A percentile compares a stretch with the other conserved stretches of the same genome.
These are phyloP conservation scores for Nerophis lumbriciformis DNA, from an alignment of 2,113 vertebrate species.

Conservation along the genomic window DNA sequence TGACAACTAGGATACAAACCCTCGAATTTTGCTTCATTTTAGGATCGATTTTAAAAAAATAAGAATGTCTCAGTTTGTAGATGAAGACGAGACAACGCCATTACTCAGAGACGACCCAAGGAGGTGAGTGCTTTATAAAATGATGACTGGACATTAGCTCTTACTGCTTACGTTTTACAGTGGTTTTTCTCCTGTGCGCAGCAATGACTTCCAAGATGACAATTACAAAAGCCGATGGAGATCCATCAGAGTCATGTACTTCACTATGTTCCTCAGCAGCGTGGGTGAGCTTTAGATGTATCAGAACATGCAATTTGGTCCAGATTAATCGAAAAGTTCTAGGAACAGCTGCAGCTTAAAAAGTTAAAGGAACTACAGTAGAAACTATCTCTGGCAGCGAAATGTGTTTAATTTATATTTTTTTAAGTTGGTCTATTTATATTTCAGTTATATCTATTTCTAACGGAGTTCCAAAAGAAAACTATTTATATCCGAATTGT, in stretches of 20 bases:
- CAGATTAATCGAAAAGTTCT: background rate
- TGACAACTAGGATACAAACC: slow-evolving; percentile 17
- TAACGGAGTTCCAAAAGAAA: no score
- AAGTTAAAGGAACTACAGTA: no score
- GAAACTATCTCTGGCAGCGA: no score
- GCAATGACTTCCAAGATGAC: slow-evolving; percentile 67
- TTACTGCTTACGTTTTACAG: background rate
- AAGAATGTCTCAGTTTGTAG: slow-evolving; percentile 49
- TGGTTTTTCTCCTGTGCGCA: slow-evolving; percentile 30
- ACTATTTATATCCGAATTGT: no score
- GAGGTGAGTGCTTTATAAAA: slow-evolving; percentile 71
- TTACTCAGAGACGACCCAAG: slow-evolving; percentile 55
- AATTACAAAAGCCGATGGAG: slow-evolving; percentile 83
- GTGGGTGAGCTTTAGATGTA: slow-evolving; percentile 75
- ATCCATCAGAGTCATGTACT: slow-evolving; percentile 91
- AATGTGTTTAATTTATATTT: no score
- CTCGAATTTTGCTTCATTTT: background rate
- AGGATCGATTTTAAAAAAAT: background rate
- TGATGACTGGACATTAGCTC: background rate
- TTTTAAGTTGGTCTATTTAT: no score
- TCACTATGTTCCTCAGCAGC: slow-evolving; percentile 98
- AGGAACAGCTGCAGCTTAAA: no score
- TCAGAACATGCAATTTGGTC: background rate
- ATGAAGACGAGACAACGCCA: slow-evolving; percentile 52
- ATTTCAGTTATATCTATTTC: no score